phyloP scores from a whole-genome alignment of 30 jellyfish, hydroid and myxozoan genomes.

The Chrysaora quinquecirrha region DNA sequence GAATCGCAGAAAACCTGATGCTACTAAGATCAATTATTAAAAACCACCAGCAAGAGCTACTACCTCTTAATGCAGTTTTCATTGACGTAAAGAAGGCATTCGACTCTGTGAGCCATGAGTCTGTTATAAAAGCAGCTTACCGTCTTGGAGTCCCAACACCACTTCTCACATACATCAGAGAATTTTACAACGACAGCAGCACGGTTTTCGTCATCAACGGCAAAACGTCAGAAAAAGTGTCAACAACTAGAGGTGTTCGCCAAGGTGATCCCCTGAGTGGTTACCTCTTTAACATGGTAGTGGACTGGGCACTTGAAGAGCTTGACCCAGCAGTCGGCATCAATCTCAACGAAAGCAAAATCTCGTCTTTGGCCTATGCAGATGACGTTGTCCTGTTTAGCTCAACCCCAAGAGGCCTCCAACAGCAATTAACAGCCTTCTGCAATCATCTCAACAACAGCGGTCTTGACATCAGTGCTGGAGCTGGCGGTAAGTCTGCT shows the following conservation, averaged over 20 bases:
- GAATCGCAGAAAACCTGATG: neutral
- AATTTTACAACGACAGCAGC: neutral
- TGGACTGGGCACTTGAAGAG: too few relatives aligned
- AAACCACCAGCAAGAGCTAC: neutral
- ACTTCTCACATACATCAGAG: neutral
- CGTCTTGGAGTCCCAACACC: slow-evolving; percentile 16
- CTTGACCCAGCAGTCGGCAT: too few relatives aligned
- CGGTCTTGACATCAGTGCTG: too few relatives aligned
- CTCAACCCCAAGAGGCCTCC: too few relatives aligned
- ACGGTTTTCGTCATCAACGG: neutral
- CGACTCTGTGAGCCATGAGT: neutral
- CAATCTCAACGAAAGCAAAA: too few relatives aligned
- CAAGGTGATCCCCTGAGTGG: slow-evolving; percentile 5
- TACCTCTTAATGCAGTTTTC: neutral
- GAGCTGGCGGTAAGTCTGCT: too few relatives aligned
- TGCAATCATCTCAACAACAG: too few relatives aligned
- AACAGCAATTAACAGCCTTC: too few relatives aligned
- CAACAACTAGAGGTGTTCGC: slow-evolving; percentile 6
- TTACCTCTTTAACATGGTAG: too few relatives aligned
- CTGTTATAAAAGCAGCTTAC: slow-evolving; percentile 1
- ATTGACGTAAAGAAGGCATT: neutral
- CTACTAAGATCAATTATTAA: neutral
- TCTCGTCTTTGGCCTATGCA: too few relatives aligned
- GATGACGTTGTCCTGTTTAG: too few relatives aligned
- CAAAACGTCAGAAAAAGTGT: neutral